phyloP scores from a whole-genome alignment of 2,113 vertebrate genomes.

The Haplotaxodon microlepis region DNA sequence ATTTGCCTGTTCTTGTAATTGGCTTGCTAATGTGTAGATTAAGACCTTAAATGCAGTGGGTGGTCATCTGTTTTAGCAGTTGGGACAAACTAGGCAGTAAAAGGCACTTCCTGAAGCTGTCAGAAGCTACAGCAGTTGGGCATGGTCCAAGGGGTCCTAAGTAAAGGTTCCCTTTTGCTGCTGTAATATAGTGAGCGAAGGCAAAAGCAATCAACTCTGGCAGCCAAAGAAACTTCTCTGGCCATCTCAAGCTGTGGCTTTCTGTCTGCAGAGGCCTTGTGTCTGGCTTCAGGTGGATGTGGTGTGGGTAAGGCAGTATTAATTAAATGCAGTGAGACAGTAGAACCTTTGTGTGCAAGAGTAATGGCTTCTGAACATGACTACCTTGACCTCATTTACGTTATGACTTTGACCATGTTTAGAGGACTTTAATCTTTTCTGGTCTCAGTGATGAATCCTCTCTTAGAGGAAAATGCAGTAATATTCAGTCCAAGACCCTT shows the following conservation, averaged over 20 bases:
- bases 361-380: slow-evolving; percentile 34
- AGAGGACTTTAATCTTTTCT: slow-evolving; percentile 39
- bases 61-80: slow-evolving; percentile 8
- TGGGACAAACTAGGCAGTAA: slow-evolving; percentile 6
- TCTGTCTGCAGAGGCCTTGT: not conserved
- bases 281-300: not conserved
- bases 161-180: slow-evolving; percentile 34
- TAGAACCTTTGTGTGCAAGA: slow-evolving; percentile 43
- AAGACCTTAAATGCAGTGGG: slow-evolving; percentile 11
- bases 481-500: not conserved
- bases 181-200: slow-evolving; percentile 32
- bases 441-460: not conserved
- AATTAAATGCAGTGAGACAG: slow-evolving; percentile 58
- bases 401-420: slow-evolving; percentile 60
- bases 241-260: not conserved
- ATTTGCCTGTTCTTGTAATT: slow-evolving; percentile 44
- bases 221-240: slow-evolving; percentile 8
- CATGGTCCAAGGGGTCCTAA: slow-evolving; percentile 20
- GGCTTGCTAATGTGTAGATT: slow-evolving; percentile 49
- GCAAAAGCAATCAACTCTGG: slow-evolving; percentile 31
- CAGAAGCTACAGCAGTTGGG: slow-evolving; percentile 19
- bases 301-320: slow-evolving; percentile 21
- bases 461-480: not conserved
- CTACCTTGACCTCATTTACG: slow-evolving; percentile 40
- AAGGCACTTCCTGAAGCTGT: slow-evolving; percentile 32